phyloP scores from a whole-genome alignment of 2,113 vertebrate species.

The Hemiscyllium ocellatum region DNA sequence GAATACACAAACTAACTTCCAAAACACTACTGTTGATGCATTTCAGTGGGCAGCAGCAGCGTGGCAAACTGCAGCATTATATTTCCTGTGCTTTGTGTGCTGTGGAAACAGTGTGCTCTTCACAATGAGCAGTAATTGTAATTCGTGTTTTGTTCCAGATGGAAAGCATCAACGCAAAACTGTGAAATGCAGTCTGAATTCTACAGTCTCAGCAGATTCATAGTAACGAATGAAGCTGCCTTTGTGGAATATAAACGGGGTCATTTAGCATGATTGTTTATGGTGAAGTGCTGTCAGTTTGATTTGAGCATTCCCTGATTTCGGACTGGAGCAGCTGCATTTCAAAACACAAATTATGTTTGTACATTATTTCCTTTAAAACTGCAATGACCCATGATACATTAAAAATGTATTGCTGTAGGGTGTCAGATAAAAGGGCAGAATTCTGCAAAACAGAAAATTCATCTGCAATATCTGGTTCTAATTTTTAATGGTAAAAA shows the following conservation, averaged over 20 bases:
- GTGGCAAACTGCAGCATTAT: background rate
- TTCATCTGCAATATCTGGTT: background rate
- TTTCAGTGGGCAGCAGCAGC: background rate
- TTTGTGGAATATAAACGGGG: slow-evolving; percentile 24
- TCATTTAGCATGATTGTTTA: slow-evolving; percentile 31
- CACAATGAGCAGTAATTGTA: slow-evolving; percentile 14
- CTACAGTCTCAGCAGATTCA: slow-evolving; percentile 25
- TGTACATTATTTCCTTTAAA: background rate
- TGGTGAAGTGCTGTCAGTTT: slow-evolving; percentile 19
- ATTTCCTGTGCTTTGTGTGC: background rate
- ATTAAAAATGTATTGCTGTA: background rate
- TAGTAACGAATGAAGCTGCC: background rate
- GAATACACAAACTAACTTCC: background rate
- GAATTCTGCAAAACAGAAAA: background rate
- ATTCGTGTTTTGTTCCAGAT: slow-evolving; percentile 32
- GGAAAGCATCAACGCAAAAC: slow-evolving; percentile 21
- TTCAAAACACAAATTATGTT: slow-evolving; percentile 22
- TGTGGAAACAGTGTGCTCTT: background rate
- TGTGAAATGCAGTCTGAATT: slow-evolving; percentile 32
- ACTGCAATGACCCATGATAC: background rate
- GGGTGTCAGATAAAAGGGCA: background rate
- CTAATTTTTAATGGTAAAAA: background rate
- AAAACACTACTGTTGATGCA: background rate
- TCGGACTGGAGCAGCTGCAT: background rate
- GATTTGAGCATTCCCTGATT: slow-evolving; percentile 32